Base-by-base conservation (phyloP, 1,140 invertebrate genomes). In the Orussus abietinus region DNA sequence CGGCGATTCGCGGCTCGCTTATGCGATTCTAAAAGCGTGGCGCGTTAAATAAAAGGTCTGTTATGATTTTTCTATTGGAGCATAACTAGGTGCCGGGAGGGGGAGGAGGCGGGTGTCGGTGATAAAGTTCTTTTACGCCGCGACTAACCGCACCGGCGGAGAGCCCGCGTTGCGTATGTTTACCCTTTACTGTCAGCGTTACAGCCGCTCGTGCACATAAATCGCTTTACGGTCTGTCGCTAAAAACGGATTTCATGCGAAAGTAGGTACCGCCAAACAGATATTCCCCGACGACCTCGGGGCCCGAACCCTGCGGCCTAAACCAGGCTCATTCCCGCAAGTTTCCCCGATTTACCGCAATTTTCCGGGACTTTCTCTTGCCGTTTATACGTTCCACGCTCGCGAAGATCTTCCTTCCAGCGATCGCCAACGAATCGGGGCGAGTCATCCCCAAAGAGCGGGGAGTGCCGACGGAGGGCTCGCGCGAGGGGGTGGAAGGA, bases 141-240 rank as follows among this genome's bases (percentile, higher is more conserved):
- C 59, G 62, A 66, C 66, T 65, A 66, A 69, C 62, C 58, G 51
- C 55, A 45, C 31, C 33, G 37, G 18, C 11, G 31, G 38, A 25
- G 35, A 45, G 39, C 41, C 42, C 32, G 45, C 37, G 49, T 50
- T 47, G 58, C 50, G 56, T 58, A 58, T 50, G 58, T 59, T 64
- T 63, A 67, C 51, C 66, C 62, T 68, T 69, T 69, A 67, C 67
- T 64, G 58, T 60, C 64, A 51, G 40, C 59, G 62, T 65, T 67
- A 69, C 67, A 66, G 58, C 61, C 53, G 57, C 47, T 60, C 60
- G 57, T 60, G 66, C 47, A 57, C 64, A 67, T 70, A 70, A 72
- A 68, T 72, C 57, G 62, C 51, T 70, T 72, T 70, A 69, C 67
- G 69, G 70, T 69, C 66, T 69, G 66, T 72, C 69, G 59, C 69